These are phyloP conservation scores for Hystrix cristata DNA, from an alignment of 2,113 vertebrate genomes.

Conservation along the genomic window DNA sequence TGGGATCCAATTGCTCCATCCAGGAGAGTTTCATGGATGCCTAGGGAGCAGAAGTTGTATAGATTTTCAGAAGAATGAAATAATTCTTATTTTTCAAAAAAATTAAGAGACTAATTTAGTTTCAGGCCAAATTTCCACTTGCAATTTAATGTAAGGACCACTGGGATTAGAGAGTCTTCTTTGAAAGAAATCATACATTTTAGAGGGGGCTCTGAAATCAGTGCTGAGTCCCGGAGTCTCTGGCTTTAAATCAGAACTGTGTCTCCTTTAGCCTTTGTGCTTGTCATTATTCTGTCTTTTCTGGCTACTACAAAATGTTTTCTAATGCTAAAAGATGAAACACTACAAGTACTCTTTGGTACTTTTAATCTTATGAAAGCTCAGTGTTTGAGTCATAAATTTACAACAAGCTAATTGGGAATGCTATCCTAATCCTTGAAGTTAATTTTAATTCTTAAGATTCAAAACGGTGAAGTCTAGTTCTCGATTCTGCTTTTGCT, in stretches of 20 bases:
- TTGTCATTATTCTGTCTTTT: not conserved
- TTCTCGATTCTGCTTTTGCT: slow-evolving; percentile 16
- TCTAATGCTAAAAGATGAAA: slow-evolving; percentile 32
- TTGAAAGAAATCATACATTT: not conserved
- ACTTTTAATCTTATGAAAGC: not conserved
- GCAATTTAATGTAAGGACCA: not conserved
- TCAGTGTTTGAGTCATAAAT: not conserved
- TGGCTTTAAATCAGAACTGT: not conserved
- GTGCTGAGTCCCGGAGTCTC: not conserved
- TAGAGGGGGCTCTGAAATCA: not conserved
- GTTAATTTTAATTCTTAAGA: slow-evolving; percentile 42
- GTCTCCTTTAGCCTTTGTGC: not conserved
- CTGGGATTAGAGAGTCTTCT: not conserved
- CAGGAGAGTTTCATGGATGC: not conserved
- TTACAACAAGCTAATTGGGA: slow-evolving; percentile 5
- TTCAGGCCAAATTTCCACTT: not conserved
- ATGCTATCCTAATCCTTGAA: slow-evolving; percentile 36
- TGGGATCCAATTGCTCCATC: not conserved
- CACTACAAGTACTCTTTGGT: not conserved
- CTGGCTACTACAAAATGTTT: not conserved
- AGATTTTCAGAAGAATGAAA: not conserved
- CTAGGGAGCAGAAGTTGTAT: not conserved
- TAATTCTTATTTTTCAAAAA: slow-evolving; percentile 27
- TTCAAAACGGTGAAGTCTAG: not conserved
- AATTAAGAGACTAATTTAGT: not conserved